Conservation (phyloP, 35 echinoderm and acorn worm species). For the Eucidaris tribuloides region DNA sequence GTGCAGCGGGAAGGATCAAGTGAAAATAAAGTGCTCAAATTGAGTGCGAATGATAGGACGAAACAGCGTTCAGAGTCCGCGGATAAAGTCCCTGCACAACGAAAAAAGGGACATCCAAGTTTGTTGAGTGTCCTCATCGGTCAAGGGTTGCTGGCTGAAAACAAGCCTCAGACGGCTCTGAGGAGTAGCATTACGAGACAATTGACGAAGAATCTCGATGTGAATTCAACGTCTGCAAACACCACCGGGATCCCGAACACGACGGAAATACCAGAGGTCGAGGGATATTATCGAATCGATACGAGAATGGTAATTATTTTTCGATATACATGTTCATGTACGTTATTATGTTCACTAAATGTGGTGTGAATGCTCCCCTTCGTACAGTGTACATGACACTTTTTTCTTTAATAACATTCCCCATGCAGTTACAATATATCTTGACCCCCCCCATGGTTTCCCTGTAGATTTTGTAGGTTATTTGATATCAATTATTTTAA, state of each 20-base stretch:
- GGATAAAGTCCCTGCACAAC: conserved; percentile 26
- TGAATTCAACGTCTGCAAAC: conserved; percentile 30
- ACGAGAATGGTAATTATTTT: conserved; percentile 79
- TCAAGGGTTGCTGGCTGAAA: background rate
- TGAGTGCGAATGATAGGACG: no score
- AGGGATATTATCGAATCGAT: conserved; percentile 87
- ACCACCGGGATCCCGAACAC: background rate
- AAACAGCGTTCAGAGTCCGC: conserved; percentile 19
- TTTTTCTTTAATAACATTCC: no score
- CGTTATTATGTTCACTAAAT: no score
- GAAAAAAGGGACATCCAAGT: conserved; percentile 17
- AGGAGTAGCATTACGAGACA: background rate
- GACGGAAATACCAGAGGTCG: conserved; percentile 44
- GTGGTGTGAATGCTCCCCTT: no score
- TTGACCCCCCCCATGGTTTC: no score
- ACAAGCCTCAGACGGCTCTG: background rate
- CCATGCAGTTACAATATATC: no score
- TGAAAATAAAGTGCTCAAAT: no score
- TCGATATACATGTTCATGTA: background rate
- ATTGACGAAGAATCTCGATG: conserved; percentile 24
- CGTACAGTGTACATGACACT: no score
- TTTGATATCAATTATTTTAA: no score
- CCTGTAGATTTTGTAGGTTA: no score
- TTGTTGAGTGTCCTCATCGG: conserved; percentile 46
- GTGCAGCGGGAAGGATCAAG: no score